A percentile compares a stretch with the other conserved stretches of the same genome.
Conservation (phyloP, 1,140 invertebrate species). For the Globodera rostochiensis region DNA sequence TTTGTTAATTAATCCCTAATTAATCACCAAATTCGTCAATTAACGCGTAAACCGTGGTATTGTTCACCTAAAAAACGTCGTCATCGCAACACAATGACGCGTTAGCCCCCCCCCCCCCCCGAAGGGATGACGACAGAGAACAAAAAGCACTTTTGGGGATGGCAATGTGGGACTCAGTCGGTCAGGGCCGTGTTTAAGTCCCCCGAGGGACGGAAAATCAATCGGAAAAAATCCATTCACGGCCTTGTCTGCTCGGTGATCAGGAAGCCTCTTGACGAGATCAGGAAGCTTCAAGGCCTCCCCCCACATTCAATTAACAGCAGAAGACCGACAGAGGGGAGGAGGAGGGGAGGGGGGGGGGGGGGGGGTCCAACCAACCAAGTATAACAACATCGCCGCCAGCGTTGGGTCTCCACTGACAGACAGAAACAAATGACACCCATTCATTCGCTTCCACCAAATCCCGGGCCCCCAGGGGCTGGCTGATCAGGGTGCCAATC, state of each 20-base stretch:
- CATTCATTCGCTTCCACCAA: background rate
- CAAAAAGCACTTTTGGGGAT: background rate
- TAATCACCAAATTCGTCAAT: no score
- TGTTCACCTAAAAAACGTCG: no score
- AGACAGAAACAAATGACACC: slow-evolving; percentile 17
- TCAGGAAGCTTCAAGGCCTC: background rate
- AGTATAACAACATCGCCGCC: background rate
- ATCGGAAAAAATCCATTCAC: background rate
- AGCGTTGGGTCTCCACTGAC: background rate
- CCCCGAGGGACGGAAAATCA: background rate
- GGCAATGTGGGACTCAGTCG: background rate
- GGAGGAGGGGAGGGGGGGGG: no score
- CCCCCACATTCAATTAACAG: background rate
- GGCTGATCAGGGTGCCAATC: background rate
- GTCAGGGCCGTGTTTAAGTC: background rate
- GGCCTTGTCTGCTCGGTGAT: background rate
- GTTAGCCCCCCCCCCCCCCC: background rate
- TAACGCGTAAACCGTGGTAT: no score
- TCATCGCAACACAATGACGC: background rate
- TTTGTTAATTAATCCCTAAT: no score
- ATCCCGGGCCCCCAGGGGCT: background rate
- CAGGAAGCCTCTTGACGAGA: background rate
- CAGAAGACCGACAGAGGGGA: background rate
- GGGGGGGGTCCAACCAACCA: no score
- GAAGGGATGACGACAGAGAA: background rate